These are phyloP conservation scores for Temnothorax nylanderi DNA, from an alignment of 1,140 invertebrate genomes.

Conservation along the genomic window DNA sequence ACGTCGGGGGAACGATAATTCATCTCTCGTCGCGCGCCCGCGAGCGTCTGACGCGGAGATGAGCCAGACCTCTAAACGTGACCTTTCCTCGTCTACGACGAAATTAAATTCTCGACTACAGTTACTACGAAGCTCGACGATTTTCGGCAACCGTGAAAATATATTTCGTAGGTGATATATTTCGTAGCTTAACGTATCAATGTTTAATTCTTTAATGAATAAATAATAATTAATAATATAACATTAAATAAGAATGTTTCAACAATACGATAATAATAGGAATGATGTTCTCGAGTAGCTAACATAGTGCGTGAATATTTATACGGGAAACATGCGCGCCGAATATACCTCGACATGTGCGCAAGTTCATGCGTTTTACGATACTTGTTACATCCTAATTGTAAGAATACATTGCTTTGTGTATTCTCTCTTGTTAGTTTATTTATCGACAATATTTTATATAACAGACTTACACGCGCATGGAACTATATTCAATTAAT, in stretches of 20 bases:
- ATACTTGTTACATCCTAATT: not conserved
- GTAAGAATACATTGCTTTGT: not conserved
- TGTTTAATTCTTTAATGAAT: not conserved
- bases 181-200: not conserved
- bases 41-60: not conserved
- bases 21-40: not conserved
- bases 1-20: not conserved
- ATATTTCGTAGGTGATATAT: not conserved
- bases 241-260: not conserved
- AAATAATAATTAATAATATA: not conserved
- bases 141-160: not conserved
- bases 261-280: not conserved
- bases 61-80: not conserved
- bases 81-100: not conserved
- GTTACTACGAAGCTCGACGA: not conserved
- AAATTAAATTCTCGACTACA: not conserved
- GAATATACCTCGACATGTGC: not conserved
- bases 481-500: not conserved
- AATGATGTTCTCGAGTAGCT: not conserved
- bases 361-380: not conserved
- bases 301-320: not conserved
- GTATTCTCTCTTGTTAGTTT: not conserved
- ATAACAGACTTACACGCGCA: not conserved
- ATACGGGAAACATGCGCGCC: not conserved
- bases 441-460: not conserved